A percentile compares a stretch with the other conserved stretches of the same genome.
Conservation (phyloP, 2,113 vertebrate species). For the Pitta sordida region DNA sequence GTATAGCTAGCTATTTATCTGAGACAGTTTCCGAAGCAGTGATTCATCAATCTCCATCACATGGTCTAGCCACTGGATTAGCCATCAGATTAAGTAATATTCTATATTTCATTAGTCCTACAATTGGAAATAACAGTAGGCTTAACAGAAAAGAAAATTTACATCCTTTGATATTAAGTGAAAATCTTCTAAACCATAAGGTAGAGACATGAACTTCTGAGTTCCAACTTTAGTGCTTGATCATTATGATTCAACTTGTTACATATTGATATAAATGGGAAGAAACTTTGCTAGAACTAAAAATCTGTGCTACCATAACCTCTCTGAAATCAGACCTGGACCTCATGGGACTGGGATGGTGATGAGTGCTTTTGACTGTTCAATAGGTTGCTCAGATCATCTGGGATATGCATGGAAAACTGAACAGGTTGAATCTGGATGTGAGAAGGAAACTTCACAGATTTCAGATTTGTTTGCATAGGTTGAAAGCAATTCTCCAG, state of each 20-base stretch:
- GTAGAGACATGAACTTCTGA: background rate
- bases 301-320: background rate
- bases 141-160: background rate
- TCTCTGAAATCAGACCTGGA: background rate
- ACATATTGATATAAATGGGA: background rate
- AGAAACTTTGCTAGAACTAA: background rate
- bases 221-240: background rate
- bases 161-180: background rate
- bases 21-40: background rate
- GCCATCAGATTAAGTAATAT: background rate
- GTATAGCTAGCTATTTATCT: background rate
- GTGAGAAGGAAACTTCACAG: background rate
- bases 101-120: background rate
- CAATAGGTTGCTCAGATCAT: background rate
- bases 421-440: background rate
- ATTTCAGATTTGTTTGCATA: slow-evolving; percentile 35
- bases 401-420: background rate
- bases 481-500: slow-evolving; percentile 23
- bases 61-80: background rate
- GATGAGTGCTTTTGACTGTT: background rate
- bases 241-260: background rate
- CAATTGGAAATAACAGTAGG: background rate
- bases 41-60: background rate
- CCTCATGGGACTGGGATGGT: fast-evolving
- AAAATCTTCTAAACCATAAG: background rate